Base-by-base conservation (phyloP, 2,888 invertebrate species). In the Microctonus hyperodae region DNA sequence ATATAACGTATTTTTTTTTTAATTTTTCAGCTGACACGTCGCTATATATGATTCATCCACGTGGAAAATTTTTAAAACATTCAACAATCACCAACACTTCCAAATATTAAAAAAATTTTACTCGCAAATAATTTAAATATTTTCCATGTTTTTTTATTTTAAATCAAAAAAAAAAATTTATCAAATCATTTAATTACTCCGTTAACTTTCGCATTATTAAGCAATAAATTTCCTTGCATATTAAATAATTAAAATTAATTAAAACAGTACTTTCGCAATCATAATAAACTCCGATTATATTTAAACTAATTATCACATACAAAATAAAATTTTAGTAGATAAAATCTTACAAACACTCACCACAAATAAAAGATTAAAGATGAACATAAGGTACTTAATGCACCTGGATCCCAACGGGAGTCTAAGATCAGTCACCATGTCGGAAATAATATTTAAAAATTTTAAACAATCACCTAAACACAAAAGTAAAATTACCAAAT, bases 341-440 rank as follows among this genome's bases (percentile, higher is more conserved):
- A 53, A 13, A 37, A 59, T 59, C 11, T 0, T 37, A 16, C 4
- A 28, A 11, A 65, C 61, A 87, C 90, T 90, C 84, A 93, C 93
- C 89, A 92, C 87, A 86, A 93, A 91, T 58, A 91, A 78, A 70
- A 90, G 85, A 84, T 93, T 94, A 77, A 93, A 90, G 59, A 87
- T 86, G 77, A 90, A 91, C 75, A 94, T 87, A 53, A 90, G 87
- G 84, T 92, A 92, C 80, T 90, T 91, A 78, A 94, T 83, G 85
- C 88, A 84, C 86, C 86, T 86, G 72, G 88, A 84, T 83, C 87
- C 85, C 82, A 87, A 78, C 75, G 85, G 73, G 16, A 82, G 70
- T 61, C 77, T 77, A 68, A 81, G 70, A 35, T 63, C 65, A 44
- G 72, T 69, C 62, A 78, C 73, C 77, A 77, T 78, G 37, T 63